Conservation (phyloP, 2,888 invertebrate genomes). For the Morpho helenor region DNA sequence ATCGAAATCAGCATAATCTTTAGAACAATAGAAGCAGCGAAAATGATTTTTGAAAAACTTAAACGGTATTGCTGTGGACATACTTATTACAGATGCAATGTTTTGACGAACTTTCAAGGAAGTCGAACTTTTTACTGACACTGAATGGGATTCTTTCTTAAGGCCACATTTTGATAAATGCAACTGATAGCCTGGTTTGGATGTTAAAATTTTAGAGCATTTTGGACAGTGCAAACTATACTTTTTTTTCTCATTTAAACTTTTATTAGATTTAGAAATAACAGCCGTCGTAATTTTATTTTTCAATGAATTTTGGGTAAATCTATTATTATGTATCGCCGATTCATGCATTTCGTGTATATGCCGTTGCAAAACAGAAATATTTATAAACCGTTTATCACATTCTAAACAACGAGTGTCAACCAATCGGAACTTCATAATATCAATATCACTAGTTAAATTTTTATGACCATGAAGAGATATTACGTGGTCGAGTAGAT, state of each 20-base stretch:
- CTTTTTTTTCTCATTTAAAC: slow-evolving; percentile 8
- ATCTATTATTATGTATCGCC: not conserved
- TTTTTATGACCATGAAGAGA: slow-evolving; percentile 21
- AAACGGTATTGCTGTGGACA: slow-evolving; percentile 42
- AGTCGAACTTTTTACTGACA: slow-evolving; percentile 15
- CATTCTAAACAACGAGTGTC: slow-evolving; percentile 32
- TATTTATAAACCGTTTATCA: slow-evolving; percentile 15
- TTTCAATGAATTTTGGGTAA: not conserved
- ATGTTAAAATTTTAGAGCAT: slow-evolving; percentile 23
- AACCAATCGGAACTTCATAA: slow-evolving; percentile 21
- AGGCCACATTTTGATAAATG: slow-evolving; percentile 22
- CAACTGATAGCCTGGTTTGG: slow-evolving; percentile 23
- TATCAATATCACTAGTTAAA: not conserved
- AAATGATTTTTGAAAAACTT: slow-evolving; percentile 42
- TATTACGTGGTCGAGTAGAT: slow-evolving; percentile 29
- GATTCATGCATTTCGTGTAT: slow-evolving; percentile 9
- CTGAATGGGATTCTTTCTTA: slow-evolving; percentile 13
- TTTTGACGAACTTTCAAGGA: slow-evolving; percentile 27
- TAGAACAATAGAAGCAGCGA: slow-evolving; percentile 42
- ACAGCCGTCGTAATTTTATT: not conserved
- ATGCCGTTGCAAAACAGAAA: slow-evolving; percentile 13
- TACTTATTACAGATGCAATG: slow-evolving; percentile 33
- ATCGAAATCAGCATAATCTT: slow-evolving; percentile 35
- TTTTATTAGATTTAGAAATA: not conserved
- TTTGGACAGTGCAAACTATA: slow-evolving; percentile 16